phyloP scores from a whole-genome alignment of 2,797 vertebrate genomes.

The Serranus cabrilla region DNA sequence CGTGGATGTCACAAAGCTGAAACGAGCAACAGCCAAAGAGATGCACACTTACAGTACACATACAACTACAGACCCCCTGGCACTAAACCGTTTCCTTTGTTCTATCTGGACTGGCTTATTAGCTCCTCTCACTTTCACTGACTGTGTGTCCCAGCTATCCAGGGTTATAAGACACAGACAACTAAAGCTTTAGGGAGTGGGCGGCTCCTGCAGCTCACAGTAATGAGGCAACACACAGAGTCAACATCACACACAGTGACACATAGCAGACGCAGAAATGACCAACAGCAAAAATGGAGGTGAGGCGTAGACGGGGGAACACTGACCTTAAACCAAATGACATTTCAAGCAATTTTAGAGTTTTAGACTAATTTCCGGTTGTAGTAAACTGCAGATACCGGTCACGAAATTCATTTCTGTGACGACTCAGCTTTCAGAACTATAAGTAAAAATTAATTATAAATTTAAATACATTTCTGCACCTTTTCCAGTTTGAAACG shows the following conservation, averaged over 20 bases:
- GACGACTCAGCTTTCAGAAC: not conserved
- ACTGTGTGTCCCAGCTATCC: constrained; percentile 30
- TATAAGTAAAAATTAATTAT: not conserved
- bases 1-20: not conserved
- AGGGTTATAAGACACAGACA: constrained; percentile 31
- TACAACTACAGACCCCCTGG: constrained; percentile 20
- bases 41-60: not conserved
- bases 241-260: constrained; percentile 37
- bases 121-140: constrained; percentile 44
- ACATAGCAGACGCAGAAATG: constrained; percentile 15
- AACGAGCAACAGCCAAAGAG: not conserved
- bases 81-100: constrained; percentile 36
- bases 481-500: too few species aligned
- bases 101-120: constrained; percentile 49
- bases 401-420: not conserved
- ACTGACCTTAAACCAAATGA: constrained; percentile 35
- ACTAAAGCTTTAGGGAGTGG: constrained; percentile 40
- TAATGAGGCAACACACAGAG: constrained; percentile 68
- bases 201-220: constrained; percentile 53
- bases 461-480: not conserved
- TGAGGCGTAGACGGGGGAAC: constrained; percentile 12
- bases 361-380: constrained; percentile 20
- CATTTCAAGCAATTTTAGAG: constrained; percentile 34
- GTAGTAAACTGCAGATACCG: not conserved
- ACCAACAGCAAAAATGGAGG: constrained; percentile 27